These are phyloP conservation scores for Chaitophorus viminalis DNA, from an alignment of 2,888 invertebrate genomes.

Conservation along the genomic window DNA sequence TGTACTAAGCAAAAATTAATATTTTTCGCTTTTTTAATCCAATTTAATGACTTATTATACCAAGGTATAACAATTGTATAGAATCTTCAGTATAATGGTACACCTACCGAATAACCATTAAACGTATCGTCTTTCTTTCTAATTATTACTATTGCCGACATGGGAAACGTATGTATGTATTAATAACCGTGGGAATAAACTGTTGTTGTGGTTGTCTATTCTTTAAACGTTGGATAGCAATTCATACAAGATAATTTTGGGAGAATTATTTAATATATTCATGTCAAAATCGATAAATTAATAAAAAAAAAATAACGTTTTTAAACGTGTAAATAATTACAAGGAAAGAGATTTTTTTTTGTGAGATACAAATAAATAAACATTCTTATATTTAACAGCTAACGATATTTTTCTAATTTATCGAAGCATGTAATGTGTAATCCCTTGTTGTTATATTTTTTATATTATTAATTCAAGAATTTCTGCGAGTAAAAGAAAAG, in stretches of 20 bases:
- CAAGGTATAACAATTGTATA: not conserved
- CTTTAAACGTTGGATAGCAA: not conserved
- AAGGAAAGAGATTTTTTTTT: not conserved
- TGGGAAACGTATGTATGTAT: slow-evolving; percentile 17
- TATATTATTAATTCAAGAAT: not conserved
- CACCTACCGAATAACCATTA: not conserved
- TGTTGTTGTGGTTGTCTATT: not conserved
- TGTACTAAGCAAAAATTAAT: not conserved
- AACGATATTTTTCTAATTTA: not conserved
- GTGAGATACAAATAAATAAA: too few relatives aligned
- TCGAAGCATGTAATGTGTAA: not conserved
- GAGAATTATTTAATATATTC: not conserved
- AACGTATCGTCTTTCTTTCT: not conserved
- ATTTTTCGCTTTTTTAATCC: not conserved
- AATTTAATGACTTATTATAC: not conserved
- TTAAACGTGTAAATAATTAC: not conserved
- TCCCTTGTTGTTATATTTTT: too few relatives aligned
- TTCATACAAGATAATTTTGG: not conserved
- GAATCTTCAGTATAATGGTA: not conserved
- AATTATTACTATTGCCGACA: slow-evolving; percentile 11
- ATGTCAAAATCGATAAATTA: not conserved
- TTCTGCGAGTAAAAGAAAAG: not conserved
- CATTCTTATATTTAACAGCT: too few relatives aligned
- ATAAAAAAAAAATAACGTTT: not conserved
- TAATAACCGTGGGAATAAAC: slow-evolving; percentile 27